Conservation (phyloP, 2,113 vertebrate genomes). For the Hyla sarda region DNA sequence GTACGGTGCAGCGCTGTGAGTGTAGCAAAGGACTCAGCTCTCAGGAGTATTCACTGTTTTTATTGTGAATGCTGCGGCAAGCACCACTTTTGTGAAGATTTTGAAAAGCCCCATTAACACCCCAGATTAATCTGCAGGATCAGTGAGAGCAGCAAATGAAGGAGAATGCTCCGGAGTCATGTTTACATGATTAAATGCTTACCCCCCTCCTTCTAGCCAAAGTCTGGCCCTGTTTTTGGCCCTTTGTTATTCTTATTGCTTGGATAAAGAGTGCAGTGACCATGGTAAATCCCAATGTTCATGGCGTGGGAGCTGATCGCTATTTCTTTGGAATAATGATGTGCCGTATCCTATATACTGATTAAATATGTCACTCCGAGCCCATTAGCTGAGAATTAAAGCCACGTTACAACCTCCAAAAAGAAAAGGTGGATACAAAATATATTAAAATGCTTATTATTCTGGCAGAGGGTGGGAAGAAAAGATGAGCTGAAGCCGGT, state of each 20-base stretch:
- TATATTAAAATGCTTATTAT: slow-evolving; percentile 23
- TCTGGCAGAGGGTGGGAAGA: background rate
- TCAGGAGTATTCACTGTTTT: slow-evolving; percentile 38
- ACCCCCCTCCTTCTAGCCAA: slow-evolving; percentile 45
- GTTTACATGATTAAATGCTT: slow-evolving; percentile 60
- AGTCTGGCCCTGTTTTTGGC: slow-evolving; percentile 52
- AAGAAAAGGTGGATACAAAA: slow-evolving; percentile 50
- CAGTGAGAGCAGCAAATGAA: slow-evolving; percentile 53
- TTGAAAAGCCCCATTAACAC: slow-evolving; percentile 54
- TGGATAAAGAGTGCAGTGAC: slow-evolving; percentile 57
- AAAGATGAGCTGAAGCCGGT: background rate
- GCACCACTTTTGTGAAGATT: slow-evolving; percentile 39
- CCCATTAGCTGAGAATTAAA: slow-evolving; percentile 54
- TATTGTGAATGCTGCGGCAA: slow-evolving; percentile 41
- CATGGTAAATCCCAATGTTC: slow-evolving; percentile 56
- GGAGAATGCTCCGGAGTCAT: slow-evolving; percentile 58
- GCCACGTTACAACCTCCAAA: slow-evolving; percentile 38
- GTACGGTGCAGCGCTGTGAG: background rate
- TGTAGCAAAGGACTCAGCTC: background rate
- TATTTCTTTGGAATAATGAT: slow-evolving; percentile 54
- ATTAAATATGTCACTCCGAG: slow-evolving; percentile 54
- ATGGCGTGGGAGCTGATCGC: slow-evolving; percentile 59
- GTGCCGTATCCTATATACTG: slow-evolving; percentile 54
- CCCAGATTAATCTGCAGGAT: slow-evolving; percentile 56
- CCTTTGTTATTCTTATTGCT: slow-evolving; percentile 55